Base-by-base conservation (phyloP, 1,140 invertebrate species). In the Drosophila rhopaloa region DNA sequence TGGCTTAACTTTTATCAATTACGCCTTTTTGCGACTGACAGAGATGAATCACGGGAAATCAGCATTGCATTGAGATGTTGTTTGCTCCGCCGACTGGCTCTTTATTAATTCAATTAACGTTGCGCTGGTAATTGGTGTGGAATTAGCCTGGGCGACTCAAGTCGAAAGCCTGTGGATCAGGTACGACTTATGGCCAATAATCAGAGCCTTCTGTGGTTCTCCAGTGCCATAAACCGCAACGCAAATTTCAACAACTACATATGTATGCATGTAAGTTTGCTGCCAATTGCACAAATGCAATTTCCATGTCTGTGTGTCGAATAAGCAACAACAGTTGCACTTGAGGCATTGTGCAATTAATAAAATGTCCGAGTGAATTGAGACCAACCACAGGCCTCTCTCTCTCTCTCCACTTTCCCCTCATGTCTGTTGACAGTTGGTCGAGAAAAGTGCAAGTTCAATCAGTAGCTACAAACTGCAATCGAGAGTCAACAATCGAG, bases 301-400 rank as follows among this genome's bases (percentile, higher is more conserved):
- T 65, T 79, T 56, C 29, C 47, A 7, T 66, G 59, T 50, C n/a
- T 51, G 29, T 32, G 9, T 14, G 32, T n/a, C 19, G 29, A 44
- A 19, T 41, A 5, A 51, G 37, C 37, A 38, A 53, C 48, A 65
- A 58, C 56, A 55, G 58, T 62, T 51, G 46, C 61, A 46, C 73
- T 81, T 81, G 61, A 63, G 76, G 67, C 79, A 88, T 88, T 88
- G 61, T 67, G 67, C 84, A 88, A 88, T 88, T 88, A 88, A 88
- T 88, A 83, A 88, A 88, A 88, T 79, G 84, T 83, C 67, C 57
- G 58, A 80, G 63, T 80, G 72, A 88, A 88, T 88, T 89, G 83
- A 80, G 79, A 79, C 19, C 79, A 70, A 80, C 76, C 83, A 54
- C 83, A 86, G 50, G 29, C 62, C 60, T 62, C 27, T 41, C 37